Conservation (phyloP, 1,140 invertebrate genomes). For the Oppia nitens region DNA sequence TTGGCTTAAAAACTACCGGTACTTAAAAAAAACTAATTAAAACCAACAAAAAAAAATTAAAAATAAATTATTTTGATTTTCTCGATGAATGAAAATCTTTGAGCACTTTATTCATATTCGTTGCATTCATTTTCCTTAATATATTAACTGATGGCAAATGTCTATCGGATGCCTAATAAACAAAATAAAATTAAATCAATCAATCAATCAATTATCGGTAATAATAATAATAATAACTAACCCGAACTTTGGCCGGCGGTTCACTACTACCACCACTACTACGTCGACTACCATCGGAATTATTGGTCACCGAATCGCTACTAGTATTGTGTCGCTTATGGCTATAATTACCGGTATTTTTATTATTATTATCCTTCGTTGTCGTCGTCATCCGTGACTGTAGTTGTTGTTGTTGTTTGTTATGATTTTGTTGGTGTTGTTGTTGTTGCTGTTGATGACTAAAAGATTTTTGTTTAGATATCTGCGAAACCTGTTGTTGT, state of each 20-base stretch:
- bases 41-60: no score
- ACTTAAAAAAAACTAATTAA: no score
- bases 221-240: not conserved
- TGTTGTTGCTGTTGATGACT: no score
- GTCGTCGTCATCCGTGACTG: not conserved
- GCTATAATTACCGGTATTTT: not conserved
- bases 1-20: no score
- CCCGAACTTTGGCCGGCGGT: not conserved
- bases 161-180: not conserved
- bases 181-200: not conserved
- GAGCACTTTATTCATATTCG: not conserved
- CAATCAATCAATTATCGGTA: not conserved
- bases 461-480: no score
- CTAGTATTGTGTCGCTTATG: not conserved
- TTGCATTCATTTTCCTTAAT: not conserved
- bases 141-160: not conserved
- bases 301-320: not conserved
- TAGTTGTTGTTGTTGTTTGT: no score
- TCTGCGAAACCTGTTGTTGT: no score
- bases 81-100: not conserved
- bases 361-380: not conserved
- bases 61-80: not conserved
- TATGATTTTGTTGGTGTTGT: not conserved
- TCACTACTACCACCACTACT: not conserved
- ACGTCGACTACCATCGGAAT: not conserved